These are phyloP conservation scores for Okapia johnstoni DNA, from an alignment of 2,113 vertebrate genomes.

Conservation along the genomic window DNA sequence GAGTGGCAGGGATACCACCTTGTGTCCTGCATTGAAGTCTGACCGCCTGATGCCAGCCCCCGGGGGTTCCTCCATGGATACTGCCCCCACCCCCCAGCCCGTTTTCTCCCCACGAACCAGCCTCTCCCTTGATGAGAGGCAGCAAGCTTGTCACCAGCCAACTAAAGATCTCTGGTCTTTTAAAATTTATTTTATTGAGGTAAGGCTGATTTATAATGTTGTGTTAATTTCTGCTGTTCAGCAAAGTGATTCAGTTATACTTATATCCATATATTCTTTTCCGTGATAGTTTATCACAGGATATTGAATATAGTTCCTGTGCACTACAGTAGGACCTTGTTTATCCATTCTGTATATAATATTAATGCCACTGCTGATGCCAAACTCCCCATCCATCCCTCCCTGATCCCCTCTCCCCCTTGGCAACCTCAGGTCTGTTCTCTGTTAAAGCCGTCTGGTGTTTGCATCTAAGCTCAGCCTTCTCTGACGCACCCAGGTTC, in stretches of 20 bases:
- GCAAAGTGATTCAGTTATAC: background rate
- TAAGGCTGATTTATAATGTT: background rate
- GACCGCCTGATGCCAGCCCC: background rate
- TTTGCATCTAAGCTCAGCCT: background rate
- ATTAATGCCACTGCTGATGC: background rate
- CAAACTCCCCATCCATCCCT: background rate
- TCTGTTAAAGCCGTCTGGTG: background rate
- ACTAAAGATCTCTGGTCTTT: background rate
- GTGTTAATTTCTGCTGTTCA: background rate
- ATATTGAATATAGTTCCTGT: background rate
- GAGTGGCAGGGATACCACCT: background rate
- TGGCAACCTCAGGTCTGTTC: background rate
- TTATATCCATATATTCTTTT: background rate
- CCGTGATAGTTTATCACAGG: background rate
- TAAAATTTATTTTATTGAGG: background rate
- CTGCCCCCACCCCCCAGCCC: background rate
- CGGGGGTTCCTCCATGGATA: rapidly evolving
- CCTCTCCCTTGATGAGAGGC: background rate
- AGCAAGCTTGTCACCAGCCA: background rate
- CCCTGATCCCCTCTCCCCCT: background rate
- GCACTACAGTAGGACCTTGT: background rate
- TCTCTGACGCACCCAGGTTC: conserved; percentile 82
- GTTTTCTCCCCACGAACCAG: background rate
- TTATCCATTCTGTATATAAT: background rate
- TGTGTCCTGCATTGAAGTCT: rapidly evolving